Conservation (phyloP, 35 echinoderm and acorn worm genomes). For the Apostichopus parvimensis region DNA sequence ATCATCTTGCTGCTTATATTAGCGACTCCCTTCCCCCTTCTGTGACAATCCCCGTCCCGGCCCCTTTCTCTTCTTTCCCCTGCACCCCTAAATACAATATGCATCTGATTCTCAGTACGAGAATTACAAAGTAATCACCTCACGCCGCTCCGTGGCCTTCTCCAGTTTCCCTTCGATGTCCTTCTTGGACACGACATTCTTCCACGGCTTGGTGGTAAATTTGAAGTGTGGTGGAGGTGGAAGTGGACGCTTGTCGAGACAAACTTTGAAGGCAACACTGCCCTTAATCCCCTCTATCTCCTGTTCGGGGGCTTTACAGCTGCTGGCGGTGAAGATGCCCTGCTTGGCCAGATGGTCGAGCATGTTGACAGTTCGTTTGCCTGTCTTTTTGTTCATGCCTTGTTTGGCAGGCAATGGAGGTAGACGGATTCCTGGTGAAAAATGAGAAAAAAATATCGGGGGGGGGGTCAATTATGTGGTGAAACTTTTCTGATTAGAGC, state of each 20-base stretch:
- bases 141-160: slow-evolving; percentile 1
- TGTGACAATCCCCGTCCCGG: too few species aligned
- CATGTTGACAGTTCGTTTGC: slow-evolving; percentile 36
- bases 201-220: neutral
- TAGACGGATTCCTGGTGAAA: neutral
- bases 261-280: neutral
- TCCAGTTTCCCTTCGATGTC: slow-evolving; percentile 18
- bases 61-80: too few species aligned
- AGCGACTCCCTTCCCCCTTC: too few species aligned
- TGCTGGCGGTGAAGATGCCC: slow-evolving; percentile 3
- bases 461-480: too few species aligned
- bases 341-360: slow-evolving; percentile 17
- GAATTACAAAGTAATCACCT: neutral
- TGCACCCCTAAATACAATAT: too few species aligned
- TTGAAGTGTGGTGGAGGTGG: neutral
- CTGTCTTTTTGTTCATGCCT: neutral
- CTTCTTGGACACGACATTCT: neutral
- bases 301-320: neutral
- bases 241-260: neutral
- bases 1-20: too few species aligned
- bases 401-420: neutral
- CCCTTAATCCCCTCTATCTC: neutral
- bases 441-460: too few species aligned
- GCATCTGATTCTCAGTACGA: too few species aligned
- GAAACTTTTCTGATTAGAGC: too few species aligned